Conservation (phyloP, 2,797 vertebrate genomes). For the Macropus fuliginosus region DNA sequence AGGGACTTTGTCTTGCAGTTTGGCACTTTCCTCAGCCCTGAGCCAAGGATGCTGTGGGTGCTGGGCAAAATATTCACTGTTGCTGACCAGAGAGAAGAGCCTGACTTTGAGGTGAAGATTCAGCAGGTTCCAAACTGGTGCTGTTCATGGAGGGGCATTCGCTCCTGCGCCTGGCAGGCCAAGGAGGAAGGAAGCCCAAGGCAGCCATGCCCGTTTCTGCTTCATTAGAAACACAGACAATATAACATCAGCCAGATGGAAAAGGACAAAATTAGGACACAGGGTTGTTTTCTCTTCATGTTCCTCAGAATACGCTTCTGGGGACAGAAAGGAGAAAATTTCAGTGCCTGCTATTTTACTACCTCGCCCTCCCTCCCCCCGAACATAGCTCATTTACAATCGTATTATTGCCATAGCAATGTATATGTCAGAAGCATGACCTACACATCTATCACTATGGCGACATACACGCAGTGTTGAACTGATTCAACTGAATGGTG, state of each 20-base stretch:
- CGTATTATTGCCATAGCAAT: neutral
- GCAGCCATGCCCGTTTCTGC: neutral
- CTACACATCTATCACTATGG: conserved; percentile 36
- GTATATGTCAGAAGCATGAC: neutral
- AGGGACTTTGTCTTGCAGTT: neutral
- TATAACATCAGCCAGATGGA: conserved; percentile 7
- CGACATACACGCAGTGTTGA: neutral
- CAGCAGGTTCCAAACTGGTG: neutral
- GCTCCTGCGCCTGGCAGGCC: rapidly evolving
- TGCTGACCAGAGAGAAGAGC: neutral
- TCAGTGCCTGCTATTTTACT: neutral
- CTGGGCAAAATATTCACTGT: neutral
- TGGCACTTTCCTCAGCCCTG: neutral
- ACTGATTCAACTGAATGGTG: neutral
- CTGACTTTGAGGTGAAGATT: neutral
- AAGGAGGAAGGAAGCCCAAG: neutral
- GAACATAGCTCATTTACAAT: neutral
- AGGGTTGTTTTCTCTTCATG: neutral
- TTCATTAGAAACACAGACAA: neutral
- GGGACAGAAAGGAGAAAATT: neutral
- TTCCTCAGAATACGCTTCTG: neutral
- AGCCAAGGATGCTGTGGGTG: neutral
- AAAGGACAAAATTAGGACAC: conserved; percentile 25
- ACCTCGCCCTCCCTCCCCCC: neutral
- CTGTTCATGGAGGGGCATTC: neutral